Evolutionary conservation across 2,113 vertebrate species (phyloP).

Genomic region (Galemys pyrenaicus): DNA sequence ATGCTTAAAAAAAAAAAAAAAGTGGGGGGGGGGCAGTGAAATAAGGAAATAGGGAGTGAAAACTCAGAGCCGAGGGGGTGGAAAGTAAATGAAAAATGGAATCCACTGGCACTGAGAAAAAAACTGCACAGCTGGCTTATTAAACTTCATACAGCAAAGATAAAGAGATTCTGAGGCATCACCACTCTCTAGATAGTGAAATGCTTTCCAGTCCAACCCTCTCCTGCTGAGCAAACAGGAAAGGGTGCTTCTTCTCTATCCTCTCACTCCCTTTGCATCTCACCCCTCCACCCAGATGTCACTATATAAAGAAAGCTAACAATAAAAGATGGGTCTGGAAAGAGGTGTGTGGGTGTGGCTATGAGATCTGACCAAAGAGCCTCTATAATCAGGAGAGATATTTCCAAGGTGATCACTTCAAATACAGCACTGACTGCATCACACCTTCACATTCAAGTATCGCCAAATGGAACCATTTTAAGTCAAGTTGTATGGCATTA

Average conservation of each 20-base stretch:
- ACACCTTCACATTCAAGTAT: conserved; percentile 73
- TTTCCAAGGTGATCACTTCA: conserved; percentile 76
- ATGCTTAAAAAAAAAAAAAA: not conserved
- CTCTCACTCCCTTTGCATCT: not conserved
- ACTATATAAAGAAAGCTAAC: conserved; percentile 66
- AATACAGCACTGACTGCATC: conserved; percentile 72
- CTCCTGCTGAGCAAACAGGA: conserved; percentile 70
- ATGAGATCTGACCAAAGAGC: conserved; percentile 67
- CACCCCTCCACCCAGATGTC: conserved; percentile 48
- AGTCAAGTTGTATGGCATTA: conserved; percentile 76
- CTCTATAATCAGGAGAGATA: conserved; percentile 72
- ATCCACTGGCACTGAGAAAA: conserved; percentile 61
- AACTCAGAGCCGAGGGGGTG: not conserved
- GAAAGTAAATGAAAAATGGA: conserved; percentile 68
- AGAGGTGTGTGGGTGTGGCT: conserved; percentile 80
- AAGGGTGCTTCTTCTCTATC: conserved; percentile 48
- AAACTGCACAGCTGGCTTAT: conserved; percentile 79
- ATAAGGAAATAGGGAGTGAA: conserved; percentile 50
- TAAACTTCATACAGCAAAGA: conserved; percentile 79
- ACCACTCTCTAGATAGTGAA: conserved; percentile 63
- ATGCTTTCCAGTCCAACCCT: not conserved
- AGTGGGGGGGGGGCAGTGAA: not conserved
- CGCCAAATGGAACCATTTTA: conserved; percentile 78
- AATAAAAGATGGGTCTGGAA: conserved; percentile 79
- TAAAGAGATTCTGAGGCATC: conserved; percentile 76